phyloP scores from a whole-genome alignment of 2,113 vertebrate genomes.

The Lophius piscatorius region DNA sequence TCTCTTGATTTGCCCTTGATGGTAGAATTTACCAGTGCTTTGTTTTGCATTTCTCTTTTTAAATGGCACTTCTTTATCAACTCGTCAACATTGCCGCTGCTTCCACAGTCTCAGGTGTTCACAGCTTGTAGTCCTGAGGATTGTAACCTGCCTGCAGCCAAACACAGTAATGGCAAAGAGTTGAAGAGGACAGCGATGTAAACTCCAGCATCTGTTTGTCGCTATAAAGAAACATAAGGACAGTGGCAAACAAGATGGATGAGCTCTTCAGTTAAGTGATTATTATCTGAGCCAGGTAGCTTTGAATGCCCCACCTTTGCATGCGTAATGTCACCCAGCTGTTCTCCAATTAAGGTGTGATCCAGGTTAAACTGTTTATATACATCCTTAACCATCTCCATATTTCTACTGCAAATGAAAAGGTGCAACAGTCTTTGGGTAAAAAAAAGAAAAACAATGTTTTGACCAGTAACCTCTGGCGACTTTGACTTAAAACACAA shows the following conservation, averaged over 20 bases:
- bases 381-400: slow-evolving; percentile 14
- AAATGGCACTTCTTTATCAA: not conserved
- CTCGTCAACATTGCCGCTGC: not conserved
- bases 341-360: slow-evolving; percentile 22
- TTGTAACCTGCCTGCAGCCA: not conserved
- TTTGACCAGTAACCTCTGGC: not conserved
- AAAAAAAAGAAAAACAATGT: not conserved
- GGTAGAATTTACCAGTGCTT: not conserved
- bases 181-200: not conserved
- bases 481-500: not conserved
- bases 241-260: slow-evolving; percentile 33
- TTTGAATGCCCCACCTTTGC: slow-evolving; percentile 6
- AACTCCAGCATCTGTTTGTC: not conserved
- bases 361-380: slow-evolving; percentile 29
- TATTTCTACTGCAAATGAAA: slow-evolving; percentile 24
- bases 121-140: not conserved
- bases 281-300: slow-evolving; percentile 21
- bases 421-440: not conserved
- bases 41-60: slow-evolving; percentile 2
- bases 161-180: not conserved
- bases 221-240: slow-evolving; percentile 13
- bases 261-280: slow-evolving; percentile 8
- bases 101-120: not conserved
- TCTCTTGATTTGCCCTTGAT: not conserved
- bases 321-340: not conserved